Evolutionary conservation across 2,797 vertebrate species (phyloP).

Genomic region (Parauchenoglanis ngamensis): DNA sequence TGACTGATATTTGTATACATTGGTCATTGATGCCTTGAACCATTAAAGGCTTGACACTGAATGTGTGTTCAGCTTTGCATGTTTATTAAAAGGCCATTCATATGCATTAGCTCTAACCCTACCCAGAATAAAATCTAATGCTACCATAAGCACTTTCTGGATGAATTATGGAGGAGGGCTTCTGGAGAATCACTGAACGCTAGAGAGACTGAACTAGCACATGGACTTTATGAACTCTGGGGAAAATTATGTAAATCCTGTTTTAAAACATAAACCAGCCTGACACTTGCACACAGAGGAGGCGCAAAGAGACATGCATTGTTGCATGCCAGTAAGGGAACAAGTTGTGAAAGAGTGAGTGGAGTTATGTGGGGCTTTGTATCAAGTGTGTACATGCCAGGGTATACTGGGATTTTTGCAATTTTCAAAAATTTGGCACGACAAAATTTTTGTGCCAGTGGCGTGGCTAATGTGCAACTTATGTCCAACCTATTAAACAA

Average conservation of each 20-base stretch:
- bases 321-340: too few relatives aligned
- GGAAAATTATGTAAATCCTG: background rate
- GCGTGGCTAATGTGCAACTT: too few relatives aligned
- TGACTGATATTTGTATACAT: constrained; percentile 10
- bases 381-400: too few relatives aligned
- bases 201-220: background rate
- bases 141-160: background rate
- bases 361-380: too few relatives aligned
- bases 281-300: too few relatives aligned
- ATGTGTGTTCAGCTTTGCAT: background rate
- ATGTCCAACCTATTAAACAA: too few relatives aligned
- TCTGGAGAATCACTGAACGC: background rate
- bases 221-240: background rate
- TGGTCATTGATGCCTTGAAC: background rate
- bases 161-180: background rate
- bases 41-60: background rate
- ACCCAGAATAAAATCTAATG: background rate
- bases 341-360: too few relatives aligned
- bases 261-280: background rate
- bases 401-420: too few relatives aligned
- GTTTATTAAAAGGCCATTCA: background rate
- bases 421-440: too few relatives aligned
- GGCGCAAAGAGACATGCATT: too few relatives aligned
- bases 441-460: too few relatives aligned
- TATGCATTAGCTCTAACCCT: background rate